Conservation (phyloP, 2,797 vertebrate genomes). For the Adelosebastes latens region DNA sequence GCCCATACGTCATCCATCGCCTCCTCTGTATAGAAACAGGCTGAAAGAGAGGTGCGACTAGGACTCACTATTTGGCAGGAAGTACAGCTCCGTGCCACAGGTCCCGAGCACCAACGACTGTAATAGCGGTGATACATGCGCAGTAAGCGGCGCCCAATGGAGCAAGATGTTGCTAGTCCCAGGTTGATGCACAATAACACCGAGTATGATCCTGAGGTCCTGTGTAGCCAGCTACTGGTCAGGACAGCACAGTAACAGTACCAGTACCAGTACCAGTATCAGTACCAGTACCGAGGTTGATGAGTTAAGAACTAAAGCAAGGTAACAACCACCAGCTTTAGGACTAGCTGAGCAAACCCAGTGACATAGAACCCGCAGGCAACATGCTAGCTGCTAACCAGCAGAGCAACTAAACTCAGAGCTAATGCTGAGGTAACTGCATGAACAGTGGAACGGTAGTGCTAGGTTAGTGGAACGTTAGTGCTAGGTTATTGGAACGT, state of each 20-base stretch:
- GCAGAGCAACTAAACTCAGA: conserved; percentile 14
- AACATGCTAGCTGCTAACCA: conserved; percentile 37
- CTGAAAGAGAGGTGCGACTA: neutral
- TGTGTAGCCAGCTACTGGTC: neutral
- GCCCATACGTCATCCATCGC: too few species aligned
- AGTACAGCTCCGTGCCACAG: conserved; percentile 37
- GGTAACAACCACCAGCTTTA: neutral
- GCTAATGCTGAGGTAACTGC: conserved; percentile 4
- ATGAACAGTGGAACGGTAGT: neutral
- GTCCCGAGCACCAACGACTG: neutral
- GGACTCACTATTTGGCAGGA: conserved; percentile 68
- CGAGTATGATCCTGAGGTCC: neutral
- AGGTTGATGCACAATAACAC: conserved; percentile 33
- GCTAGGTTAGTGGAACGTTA: too few species aligned
- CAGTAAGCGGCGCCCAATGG: conserved; percentile 29
- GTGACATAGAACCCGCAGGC: neutral
- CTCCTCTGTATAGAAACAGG: neutral
- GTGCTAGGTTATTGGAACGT: too few species aligned
- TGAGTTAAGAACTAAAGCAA: neutral
- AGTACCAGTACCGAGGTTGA: too few species aligned
- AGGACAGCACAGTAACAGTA: too few species aligned
- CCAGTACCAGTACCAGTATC: too few species aligned
- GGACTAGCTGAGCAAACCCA: neutral
- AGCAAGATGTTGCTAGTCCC: conserved; percentile 41
- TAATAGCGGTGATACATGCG: conserved; percentile 34